Base-by-base conservation (phyloP, 1,140 invertebrate species). In the Chionoecetes opilio region DNA sequence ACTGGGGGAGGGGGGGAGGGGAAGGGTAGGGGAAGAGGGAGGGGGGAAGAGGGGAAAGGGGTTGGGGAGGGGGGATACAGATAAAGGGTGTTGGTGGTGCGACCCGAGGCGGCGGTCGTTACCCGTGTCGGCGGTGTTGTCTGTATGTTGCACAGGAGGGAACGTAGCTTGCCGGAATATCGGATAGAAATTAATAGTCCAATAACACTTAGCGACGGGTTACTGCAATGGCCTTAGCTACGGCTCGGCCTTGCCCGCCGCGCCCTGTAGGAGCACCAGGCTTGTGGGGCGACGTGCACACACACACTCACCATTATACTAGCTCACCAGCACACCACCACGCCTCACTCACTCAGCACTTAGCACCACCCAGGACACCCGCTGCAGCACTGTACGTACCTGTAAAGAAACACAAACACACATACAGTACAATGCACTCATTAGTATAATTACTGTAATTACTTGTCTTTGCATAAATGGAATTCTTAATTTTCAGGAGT, bases 311-410 rank as follows among this genome's bases (percentile, higher is more conserved):
- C 63, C 63, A n/a, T n/a, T n/a, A n/a, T n/a, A n/a, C n/a, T n/a
- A n/a, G n/a, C n/a, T n/a, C n/a, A 75, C 63, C 63, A 75, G 46
- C 46, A 53, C 63, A 75, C 63, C 63, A 75, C 63, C 63, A 75
- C 46, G 46, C 21, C 46, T 11, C 46, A n/a, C 63, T n/a, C 63
- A 75, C n/a, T 26, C 0, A 21, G 0, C 63, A 21, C 63, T 75
- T 21, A 11, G 6, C 63, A 75, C 21, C 5, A 75, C 6, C 63
- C 5, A 14, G 41, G 41, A 75, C 63, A 75, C 63, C 21, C 5
- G n/a, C 6, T 2, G 21, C 63, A n/a, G 26, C 63, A 75, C 63
- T 75, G 63, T 75, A 75, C 63, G 63, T 75, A 75, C 63, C 63
- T 75, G 63, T 75, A 75, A 75, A 75, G 63, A 75, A 26, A 75